Conservation (phyloP, 2,113 vertebrate genomes). For the Mastomys natalensis region DNA sequence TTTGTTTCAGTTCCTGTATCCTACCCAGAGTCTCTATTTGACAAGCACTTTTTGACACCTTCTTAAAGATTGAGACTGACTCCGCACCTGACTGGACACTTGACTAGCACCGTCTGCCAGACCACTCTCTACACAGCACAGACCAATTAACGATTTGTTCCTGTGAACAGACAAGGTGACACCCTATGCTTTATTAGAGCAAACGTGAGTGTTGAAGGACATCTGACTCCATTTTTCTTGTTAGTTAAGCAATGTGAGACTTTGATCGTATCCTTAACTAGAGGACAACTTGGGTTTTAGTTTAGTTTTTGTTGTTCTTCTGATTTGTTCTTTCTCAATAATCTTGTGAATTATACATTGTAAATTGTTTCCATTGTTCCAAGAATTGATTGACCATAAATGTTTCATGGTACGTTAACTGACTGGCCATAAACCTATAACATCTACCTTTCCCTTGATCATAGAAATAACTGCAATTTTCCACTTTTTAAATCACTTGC, state of each 20-base stretch:
- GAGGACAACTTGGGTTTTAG: too few species aligned
- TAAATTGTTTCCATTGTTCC: background rate
- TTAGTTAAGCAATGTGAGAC: background rate
- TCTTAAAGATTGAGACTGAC: background rate
- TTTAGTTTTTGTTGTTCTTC: too few species aligned
- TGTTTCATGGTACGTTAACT: background rate
- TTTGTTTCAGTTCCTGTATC: background rate
- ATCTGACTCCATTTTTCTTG: background rate
- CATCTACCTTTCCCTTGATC: background rate
- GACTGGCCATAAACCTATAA: background rate
- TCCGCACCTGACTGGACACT: background rate
- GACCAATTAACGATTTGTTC: background rate
- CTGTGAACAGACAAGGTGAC: background rate
- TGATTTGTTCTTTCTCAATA: too few species aligned
- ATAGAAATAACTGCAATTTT: background rate
- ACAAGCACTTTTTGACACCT: background rate
- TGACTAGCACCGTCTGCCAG: background rate
- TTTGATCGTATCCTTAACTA: too few species aligned
- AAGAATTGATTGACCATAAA: background rate
- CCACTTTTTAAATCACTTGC: background rate
- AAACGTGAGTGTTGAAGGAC: background rate
- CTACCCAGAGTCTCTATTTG: background rate
- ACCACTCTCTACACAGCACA: background rate
- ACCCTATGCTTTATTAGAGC: background rate
- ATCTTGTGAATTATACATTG: background rate